A percentile compares a stretch with the other conserved stretches of the same genome.
Evolutionary conservation across 2,113 vertebrate species (phyloP).

Genomic region (Probosciger aterrimus): DNA sequence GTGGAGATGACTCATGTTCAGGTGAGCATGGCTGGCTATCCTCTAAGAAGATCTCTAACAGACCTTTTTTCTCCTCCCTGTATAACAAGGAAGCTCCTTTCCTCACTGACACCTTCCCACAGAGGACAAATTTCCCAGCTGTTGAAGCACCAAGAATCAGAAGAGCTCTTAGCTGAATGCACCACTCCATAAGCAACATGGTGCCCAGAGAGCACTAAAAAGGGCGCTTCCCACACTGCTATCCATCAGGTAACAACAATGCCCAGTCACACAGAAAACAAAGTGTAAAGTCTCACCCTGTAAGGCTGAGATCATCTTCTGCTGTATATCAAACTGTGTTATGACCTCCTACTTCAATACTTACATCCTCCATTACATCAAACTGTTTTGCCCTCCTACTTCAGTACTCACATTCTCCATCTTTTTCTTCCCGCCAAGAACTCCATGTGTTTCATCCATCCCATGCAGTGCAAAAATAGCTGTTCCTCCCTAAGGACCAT

Average conservation of each 20-base stretch:
- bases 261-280: neutral
- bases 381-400: neutral
- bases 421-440: neutral
- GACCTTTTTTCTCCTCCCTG: neutral
- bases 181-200: neutral
- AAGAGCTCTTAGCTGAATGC: neutral
- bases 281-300: neutral
- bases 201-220: neutral
- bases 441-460: neutral
- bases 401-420: neutral
- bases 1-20: neutral
- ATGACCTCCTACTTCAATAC: neutral
- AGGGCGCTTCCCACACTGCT: neutral
- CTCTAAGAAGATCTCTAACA: neutral
- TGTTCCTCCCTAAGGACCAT: neutral
- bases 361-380: neutral
- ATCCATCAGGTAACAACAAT: neutral
- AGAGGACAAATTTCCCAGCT: neutral
- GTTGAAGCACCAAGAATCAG: neutral
- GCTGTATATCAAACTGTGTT: neutral
- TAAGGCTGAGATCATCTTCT: neutral
- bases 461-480: slow-evolving; percentile 9
- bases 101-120: neutral
- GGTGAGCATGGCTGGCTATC: neutral
- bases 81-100: neutral